phyloP scores from a whole-genome alignment of 2,888 invertebrate species.

The Linnaemya tessellans region DNA sequence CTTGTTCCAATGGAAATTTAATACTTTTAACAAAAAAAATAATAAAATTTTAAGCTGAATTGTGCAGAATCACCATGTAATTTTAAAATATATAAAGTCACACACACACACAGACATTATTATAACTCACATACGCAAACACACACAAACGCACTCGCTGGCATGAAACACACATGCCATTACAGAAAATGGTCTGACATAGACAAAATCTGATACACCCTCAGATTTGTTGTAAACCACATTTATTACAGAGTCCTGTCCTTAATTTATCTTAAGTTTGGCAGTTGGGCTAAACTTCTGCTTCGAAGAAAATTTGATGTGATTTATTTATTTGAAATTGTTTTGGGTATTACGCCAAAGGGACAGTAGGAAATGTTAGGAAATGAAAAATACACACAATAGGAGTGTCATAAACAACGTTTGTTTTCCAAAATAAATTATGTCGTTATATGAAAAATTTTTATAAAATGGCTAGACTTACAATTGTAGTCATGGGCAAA shows the following conservation, averaged over 20 bases:
- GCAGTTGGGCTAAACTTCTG: conserved; percentile 58
- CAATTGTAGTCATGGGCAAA: too few species aligned
- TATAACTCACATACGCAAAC: not conserved
- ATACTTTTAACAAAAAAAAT: conserved; percentile 23
- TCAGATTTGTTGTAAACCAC: conserved; percentile 62
- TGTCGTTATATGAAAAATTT: not conserved
- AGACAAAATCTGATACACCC: conserved; percentile 53
- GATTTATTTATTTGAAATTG: conserved; percentile 62
- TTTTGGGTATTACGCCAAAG: conserved; percentile 1
- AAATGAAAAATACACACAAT: not conserved
- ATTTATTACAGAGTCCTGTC: conserved; percentile 67
- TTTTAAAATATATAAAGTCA: conserved; percentile 23
- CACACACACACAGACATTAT: not conserved
- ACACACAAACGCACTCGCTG: not conserved
- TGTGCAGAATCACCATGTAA: conserved; percentile 50
- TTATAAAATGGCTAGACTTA: too few species aligned
- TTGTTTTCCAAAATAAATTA: not conserved
- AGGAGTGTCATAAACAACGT: not conserved
- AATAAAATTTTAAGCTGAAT: conserved; percentile 20
- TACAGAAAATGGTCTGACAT: conserved; percentile 37
- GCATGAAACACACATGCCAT: too few species aligned
- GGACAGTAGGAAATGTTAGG: conserved; percentile 24
- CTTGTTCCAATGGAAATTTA: conserved; percentile 36
- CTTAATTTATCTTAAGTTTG: conserved; percentile 70
- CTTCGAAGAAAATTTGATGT: conserved; percentile 50